Percentiles rank a stretch among this genome's conserved stretches.
These are phyloP conservation scores for Coleophora flavipennella DNA, from an alignment of 2,888 invertebrate species.

Conservation along the genomic window DNA sequence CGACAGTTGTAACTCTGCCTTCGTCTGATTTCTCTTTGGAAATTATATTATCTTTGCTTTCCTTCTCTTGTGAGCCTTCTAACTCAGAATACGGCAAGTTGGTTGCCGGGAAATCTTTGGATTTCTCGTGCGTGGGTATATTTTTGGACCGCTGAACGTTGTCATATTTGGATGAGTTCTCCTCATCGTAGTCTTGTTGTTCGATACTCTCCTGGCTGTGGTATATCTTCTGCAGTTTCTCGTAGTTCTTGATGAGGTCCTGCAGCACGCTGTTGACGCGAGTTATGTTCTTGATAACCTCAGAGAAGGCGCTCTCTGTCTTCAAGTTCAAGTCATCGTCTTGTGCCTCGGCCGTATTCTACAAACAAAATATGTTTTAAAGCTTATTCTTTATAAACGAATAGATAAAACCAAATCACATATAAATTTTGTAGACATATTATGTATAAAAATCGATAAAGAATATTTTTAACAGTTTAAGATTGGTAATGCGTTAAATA, in stretches of 20 bases:
- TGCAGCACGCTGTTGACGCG: slow-evolving; percentile 38
- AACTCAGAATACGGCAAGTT: slow-evolving; percentile 23
- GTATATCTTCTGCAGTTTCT: slow-evolving; percentile 34
- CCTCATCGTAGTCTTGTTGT: slow-evolving; percentile 14
- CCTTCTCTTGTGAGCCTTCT: slow-evolving; percentile 9
- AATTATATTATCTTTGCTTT: slow-evolving; percentile 6
- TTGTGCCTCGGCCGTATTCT: too few relatives aligned
- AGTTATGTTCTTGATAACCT: slow-evolving; percentile 45
- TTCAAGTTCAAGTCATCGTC: too few relatives aligned
- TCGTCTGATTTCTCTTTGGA: not conserved
- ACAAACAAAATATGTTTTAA: not conserved
- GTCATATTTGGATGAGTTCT: slow-evolving; percentile 15
- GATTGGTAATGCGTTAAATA: slow-evolving; percentile 2
- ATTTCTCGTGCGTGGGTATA: not conserved
- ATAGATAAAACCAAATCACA: too few relatives aligned
- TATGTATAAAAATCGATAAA: too few relatives aligned
- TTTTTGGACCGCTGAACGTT: not conserved
- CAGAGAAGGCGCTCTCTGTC: slow-evolving; percentile 17
- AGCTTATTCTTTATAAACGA: not conserved
- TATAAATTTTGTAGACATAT: too few relatives aligned
- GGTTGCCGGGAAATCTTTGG: slow-evolving; percentile 19
- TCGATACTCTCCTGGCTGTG: slow-evolving; percentile 22
- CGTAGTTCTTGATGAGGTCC: slow-evolving; percentile 40
- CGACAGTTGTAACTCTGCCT: too few relatives aligned
- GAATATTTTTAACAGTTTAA: not conserved